Conservation (phyloP, 1,140 invertebrate species). For the Lycorma delicatula region DNA sequence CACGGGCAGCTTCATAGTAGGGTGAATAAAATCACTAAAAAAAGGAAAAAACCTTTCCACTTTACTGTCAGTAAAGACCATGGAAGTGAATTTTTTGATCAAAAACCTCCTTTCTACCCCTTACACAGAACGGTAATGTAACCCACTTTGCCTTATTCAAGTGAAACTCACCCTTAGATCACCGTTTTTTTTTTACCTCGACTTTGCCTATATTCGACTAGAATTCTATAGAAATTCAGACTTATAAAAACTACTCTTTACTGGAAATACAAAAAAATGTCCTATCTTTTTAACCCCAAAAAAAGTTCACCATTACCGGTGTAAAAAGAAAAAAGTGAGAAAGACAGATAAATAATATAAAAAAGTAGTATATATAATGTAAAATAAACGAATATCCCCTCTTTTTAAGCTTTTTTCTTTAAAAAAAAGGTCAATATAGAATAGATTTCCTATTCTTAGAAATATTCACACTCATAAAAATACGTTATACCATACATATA, state of each 20-base stretch:
- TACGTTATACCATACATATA: too few relatives aligned
- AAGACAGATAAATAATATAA: too few relatives aligned
- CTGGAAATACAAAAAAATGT: slow-evolving; percentile 8
- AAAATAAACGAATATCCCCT: too few relatives aligned
- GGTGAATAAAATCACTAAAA: background rate
- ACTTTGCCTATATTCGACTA: too few relatives aligned
- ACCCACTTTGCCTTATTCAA: slow-evolving; percentile 13
- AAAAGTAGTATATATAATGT: too few relatives aligned
- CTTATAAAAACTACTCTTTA: background rate
- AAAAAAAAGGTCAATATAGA: too few relatives aligned
- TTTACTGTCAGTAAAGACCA: background rate
- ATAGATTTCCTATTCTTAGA: too few relatives aligned
- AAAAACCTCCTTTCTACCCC: slow-evolving; percentile 13
- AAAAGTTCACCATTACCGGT: background rate
- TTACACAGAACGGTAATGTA: slow-evolving; percentile 6
- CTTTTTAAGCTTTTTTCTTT: too few relatives aligned
- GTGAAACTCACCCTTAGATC: background rate
- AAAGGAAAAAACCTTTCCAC: background rate
- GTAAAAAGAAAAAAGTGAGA: too few relatives aligned
- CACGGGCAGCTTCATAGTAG: slow-evolving; percentile 8
- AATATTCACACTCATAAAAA: too few relatives aligned
- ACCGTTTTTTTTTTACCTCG: slow-evolving; percentile 12
- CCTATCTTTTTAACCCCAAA: slow-evolving; percentile 15
- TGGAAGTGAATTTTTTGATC: slow-evolving; percentile 17
- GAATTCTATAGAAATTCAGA: slow-evolving; percentile 1